Base-by-base conservation (phyloP, 2,888 invertebrate species). In the Prosopocoilus inquinatus region DNA sequence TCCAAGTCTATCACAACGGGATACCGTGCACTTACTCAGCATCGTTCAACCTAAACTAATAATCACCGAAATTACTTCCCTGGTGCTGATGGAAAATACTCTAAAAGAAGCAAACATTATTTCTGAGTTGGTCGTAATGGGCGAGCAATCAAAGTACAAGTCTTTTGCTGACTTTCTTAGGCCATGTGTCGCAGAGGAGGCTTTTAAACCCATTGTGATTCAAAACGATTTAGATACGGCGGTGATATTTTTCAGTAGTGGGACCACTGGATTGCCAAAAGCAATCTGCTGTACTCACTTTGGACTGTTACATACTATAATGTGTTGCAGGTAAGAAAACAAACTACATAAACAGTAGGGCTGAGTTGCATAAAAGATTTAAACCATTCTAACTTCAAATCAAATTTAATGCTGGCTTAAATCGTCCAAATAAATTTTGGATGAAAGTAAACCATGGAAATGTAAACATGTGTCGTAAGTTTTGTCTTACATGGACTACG, bases 231-330 rank as follows among this genome's bases (percentile, higher is more conserved):
- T 58, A n/a, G 64, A 67, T 9, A 69, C 66, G 3, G 67, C 66
- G 1, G 38, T 69, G 4, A 64, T 72, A 45, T 62, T 67, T 32
- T 75, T 72, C 59, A 73, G 72, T 39, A 73, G 72, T 53, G 74
- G 75, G 8, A 74, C 74, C 1, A 72, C 74, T 2, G 75, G 75
- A 9, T 48, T 71, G n/a, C 74, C 74, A 2, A 75, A 75, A 64
- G 75, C 73, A 11, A 69, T 74, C 39, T 70, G 72, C 50, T 48
- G 67, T n/a, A 63, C 52, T 50, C 68, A 69, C 59, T 64, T 52
- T 41, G 41, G 41, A 4, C 9, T 41, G 3, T 2, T 41, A 9
- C 9, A 41, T 16, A 2, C 41, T 15, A 41, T 41, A 16, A 4
- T 41, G 41, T 15, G 41, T 9, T 41, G 13, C 16, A 11, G 15